phyloP scores from a whole-genome alignment of 2,797 vertebrate species.

The Siniperca undulata region DNA sequence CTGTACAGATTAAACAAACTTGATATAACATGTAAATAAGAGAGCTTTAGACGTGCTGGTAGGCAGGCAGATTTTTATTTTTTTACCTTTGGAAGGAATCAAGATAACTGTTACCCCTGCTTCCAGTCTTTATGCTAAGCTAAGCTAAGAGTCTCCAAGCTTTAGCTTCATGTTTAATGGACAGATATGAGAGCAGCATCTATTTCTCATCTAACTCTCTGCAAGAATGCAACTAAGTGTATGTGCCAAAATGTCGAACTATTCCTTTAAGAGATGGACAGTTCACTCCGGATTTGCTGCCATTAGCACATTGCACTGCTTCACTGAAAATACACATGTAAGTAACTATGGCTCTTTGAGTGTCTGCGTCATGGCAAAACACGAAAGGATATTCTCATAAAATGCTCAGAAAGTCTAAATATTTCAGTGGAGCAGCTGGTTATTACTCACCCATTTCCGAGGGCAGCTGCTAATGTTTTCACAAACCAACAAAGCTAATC shows the following conservation, averaged over 20 bases:
- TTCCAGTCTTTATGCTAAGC: background rate
- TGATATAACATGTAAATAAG: background rate
- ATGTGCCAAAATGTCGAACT: background rate
- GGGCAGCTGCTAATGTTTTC: constrained; percentile 2
- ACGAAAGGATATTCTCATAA: background rate
- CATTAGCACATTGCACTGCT: background rate
- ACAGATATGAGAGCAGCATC: background rate
- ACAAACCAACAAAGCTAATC: constrained; percentile 17
- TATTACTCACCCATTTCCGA: background rate
- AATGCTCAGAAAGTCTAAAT: constrained; percentile 23
- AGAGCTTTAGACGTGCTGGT: background rate
- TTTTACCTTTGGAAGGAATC: background rate
- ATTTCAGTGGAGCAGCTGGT: constrained; percentile 11
- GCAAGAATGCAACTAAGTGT: background rate
- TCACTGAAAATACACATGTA: constrained; percentile 9
- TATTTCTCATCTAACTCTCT: background rate
- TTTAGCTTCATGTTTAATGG: background rate
- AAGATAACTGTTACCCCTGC: background rate
- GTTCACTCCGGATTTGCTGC: constrained; percentile 6
- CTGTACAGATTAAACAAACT: background rate
- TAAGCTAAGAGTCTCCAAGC: background rate
- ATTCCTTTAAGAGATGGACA: background rate
- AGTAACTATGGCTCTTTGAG: background rate
- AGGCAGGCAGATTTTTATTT: no score
- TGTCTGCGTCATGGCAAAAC: background rate